Conservation (phyloP, 2,113 vertebrate species). For the Sigmodon hispidus region DNA sequence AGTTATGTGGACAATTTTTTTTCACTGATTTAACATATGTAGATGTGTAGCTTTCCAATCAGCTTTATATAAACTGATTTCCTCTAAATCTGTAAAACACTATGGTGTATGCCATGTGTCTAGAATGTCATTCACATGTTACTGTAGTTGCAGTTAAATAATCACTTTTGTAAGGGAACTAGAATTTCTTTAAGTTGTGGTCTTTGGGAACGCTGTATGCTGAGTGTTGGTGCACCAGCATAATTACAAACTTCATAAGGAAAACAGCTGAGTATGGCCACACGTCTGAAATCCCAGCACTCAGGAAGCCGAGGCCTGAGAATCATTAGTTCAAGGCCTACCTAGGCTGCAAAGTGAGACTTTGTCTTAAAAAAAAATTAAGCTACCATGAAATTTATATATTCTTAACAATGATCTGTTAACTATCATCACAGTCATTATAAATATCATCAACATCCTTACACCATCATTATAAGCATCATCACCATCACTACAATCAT, state of each 20-base stretch:
- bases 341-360: neutral
- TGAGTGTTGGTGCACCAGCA: neutral
- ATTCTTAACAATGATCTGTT: conserved; percentile 8
- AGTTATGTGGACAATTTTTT: neutral
- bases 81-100: neutral
- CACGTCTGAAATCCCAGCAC: neutral
- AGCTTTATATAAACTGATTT: conserved; percentile 9
- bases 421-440: neutral
- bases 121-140: neutral
- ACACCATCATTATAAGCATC: neutral
- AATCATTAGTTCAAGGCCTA: neutral
- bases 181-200: conserved; percentile 25
- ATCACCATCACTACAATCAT: neutral
- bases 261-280: neutral
- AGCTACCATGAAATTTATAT: conserved; percentile 10
- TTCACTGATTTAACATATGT: conserved; percentile 4
- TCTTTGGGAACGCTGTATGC: neutral
- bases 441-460: neutral
- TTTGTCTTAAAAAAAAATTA: neutral
- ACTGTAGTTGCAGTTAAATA: conserved; percentile 14
- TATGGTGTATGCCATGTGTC: neutral
- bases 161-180: neutral
- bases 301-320: neutral
- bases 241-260: neutral
- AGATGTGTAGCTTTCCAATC: neutral